Evolutionary conservation across 1,140 invertebrate genomes (phyloP), one percentile per base, ranked within the genome.

Genomic region (Akabosia matsudoensis): DNA sequence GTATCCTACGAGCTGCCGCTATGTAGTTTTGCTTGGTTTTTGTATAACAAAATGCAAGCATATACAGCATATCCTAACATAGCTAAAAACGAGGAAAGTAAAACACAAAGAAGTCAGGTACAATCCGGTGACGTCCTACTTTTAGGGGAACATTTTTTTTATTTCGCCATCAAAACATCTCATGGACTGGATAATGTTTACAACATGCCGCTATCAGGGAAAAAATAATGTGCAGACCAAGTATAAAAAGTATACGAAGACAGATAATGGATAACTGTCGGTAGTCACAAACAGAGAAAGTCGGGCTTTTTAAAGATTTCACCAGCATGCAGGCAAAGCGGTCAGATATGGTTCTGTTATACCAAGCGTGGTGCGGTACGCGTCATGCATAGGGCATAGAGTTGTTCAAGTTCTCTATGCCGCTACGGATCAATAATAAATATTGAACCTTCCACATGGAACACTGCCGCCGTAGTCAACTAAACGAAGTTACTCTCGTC

Each of bases 361-460:
- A 18, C 18, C 7, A 45, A 45, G 37, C 18, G 37, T 45, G 18
- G 37, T 45, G 37, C 7, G 37, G 7, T 45, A 10, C 18, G 37
- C 37, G 37, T 45, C 18, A 45, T 45, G 37, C 37, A 45, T 45
- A 45, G 18, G 37, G 18, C 7, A 10, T 10, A 45, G 37, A 45
- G 37, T 45, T 7, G 37, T n/a, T n/a, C n/a, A n/a, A n/a, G n/a
- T n/a, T n/a, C n/a, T n/a, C 26, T 30, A 67, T 30, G 3, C 61
- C 26, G 31, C 26, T 30, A 31, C 30, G 61, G 61, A 67, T 67
- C 61, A 67, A 67, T 67, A 67, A 67, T 67, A 67, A 67, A 67
- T 67, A 67, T 67, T 67, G 61, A 67, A 67, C 61, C 61, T n/a
- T 67, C 26, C 61, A 67, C 61, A 67, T 67, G 61, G 61, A 30